Base-by-base conservation (phyloP, 2,797 vertebrate species). In the Cacajao melanocephalus region DNA sequence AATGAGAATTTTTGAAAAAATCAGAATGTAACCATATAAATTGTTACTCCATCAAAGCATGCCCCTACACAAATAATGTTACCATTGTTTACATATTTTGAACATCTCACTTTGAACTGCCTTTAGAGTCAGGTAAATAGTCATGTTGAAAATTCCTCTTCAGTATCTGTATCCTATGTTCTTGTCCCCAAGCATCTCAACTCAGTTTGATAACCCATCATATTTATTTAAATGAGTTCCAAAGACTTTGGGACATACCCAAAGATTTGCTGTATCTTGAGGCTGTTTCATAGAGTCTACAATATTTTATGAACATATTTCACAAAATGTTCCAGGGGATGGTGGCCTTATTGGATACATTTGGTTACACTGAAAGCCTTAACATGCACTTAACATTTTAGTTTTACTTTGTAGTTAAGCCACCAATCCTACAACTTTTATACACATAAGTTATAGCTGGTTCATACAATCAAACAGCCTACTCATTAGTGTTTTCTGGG, bases 1-100 rank as follows among this genome's bases (percentile, higher is more conserved):
- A 90, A 94, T 81, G 9, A 61, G 22, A 76, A 33, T 75, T 67
- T 88, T 88, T 24, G 24, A 95, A 95, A 84, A 73, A 26, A 83
- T 61, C 41, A 96, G 33, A 67, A 58, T 36, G 22, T 46, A 76
- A 24, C 3, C 22, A 81, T 44, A 46, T 80, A 95, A 96, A 83
- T 67, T 14, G 3, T 87, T 90, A 76, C 13, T 50, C 22, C 44
- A 84, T 48, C 48, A 84, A 72, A 57, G 44, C 15, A 61, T 73
- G 5, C 9, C 12, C 12, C 36, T 19, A 75, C 87, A 72, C 4
- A 87, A 83, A 90, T 61, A 20, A 39, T 83, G n/a, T 52, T 79
- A 81, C 7, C 6, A 33, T 36, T 84, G 50, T 50, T 82, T 4
- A 92, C 88, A 12, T 73, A 67, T 90, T 67, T 73, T 78, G 46